Evolutionary conservation across 2,888 invertebrate genomes (phyloP), one percentile per base, ranked within the genome.

Genomic region (Acleris cristana): DNA sequence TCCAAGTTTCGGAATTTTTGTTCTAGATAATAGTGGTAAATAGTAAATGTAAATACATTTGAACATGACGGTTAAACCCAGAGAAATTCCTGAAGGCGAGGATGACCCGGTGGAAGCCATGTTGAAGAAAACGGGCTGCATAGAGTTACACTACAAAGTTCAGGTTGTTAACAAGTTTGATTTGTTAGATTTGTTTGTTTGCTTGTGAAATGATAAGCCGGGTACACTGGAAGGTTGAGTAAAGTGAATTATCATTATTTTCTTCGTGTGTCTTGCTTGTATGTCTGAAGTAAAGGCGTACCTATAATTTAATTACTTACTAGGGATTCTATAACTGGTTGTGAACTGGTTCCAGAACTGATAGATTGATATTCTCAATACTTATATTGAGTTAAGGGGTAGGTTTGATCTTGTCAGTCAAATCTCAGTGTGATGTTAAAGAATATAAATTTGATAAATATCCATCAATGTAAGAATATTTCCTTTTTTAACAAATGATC

Each of bases 101-200:
- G 95, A 95, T 56, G 99, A 99, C 89, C 97, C 97, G 0, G 96
- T 99, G 0, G 98, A 98, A 78, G 94, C 94, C 70, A 97, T 98
- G 97, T 87, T 99, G 16, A 96, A 96, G 80, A 96, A 96, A 89
- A 97, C 98, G 23, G 99, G 99, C 8, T 99, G 99, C 83, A 94
- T 98, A 63, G 95, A 98, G 75, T 90, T 96, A 66, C 99, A 99
- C 91, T 98, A 97, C 80, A 95, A 97, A 94, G 96, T 98, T 49
- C 97, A 97, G 95, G 98, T 96, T 89, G 0, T 0, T 77, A 72
- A 40, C 40, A 40, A 14, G 14, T 40, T 40, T 14, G 40, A 1
- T 40, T 40, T 14, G 40, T 40, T 40, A 14, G 7, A 2, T 53
- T 56, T 19, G 16, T 21, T 30, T n/a, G 7, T 30, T 49, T 18